Evolutionary conservation across 2,888 invertebrate genomes (phyloP), one percentile per base, ranked within the genome.

Genomic region (Ctenicera cuprea): DNA sequence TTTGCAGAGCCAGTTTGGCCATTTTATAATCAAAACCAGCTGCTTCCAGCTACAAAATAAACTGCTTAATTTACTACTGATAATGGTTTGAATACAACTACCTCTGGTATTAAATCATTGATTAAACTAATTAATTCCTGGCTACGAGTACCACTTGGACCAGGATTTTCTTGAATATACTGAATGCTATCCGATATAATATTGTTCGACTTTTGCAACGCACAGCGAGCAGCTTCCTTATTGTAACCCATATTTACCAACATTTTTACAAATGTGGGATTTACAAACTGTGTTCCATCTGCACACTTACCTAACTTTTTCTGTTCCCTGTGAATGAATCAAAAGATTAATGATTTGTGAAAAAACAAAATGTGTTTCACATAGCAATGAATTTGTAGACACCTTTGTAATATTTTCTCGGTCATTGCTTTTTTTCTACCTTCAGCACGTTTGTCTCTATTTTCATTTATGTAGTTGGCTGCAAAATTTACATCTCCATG

Each of bases 171-270:
- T 82, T 91, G 90, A 72, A 92, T 89, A 22, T 90, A 86, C 81
- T 91, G 87, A 33, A 95, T 89, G 30, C 94, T 94, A 45, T 89
- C 88, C 0, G 90, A 89, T n/a, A 92, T 89, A 83, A 92, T 89
- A 86, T 95, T 95, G 83, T 94, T 91, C 61, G 91, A 86, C 82
- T 90, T 90, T 74, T 90, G 87, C 30, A 95, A 87, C 0, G 95
- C 94, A 2, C 87, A 84, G 0, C 89, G 85, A 0, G 92, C 92
- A 7, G 90, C 84, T 5, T 89, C 87, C 18, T 90, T 88, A 4
- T 89, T 81, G 86, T 90, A 95, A 0, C 95, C 95, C 94, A 95
- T 94, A 45, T 89, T 89, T 33, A 88, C 87, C 12, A 94, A 85
- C 43, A 89, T 90, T 9, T 87, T 86, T 59, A 91, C 86, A 76